These are phyloP conservation scores for Oreochromis aureus DNA, from an alignment of 2,113 vertebrate genomes.

Conservation along the genomic window DNA sequence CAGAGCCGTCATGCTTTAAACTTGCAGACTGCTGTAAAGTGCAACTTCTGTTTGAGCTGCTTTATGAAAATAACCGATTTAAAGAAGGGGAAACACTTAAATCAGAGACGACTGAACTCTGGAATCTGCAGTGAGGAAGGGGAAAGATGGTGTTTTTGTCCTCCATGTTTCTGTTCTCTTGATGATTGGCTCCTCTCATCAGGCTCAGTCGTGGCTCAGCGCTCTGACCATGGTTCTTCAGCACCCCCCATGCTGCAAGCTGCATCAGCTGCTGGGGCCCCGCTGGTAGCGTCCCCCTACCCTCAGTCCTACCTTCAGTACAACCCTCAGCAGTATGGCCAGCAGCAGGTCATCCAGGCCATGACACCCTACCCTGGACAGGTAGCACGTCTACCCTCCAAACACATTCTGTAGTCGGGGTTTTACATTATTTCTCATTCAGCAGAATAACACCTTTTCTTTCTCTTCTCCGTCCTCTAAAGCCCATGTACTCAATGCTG, in stretches of 20 bases:
- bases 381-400: constrained; percentile 48
- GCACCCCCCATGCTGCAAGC: constrained; percentile 83
- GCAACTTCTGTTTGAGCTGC: background rate
- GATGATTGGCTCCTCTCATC: background rate
- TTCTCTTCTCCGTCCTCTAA: constrained; percentile 14
- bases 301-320: constrained; percentile 85
- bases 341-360: constrained; percentile 86
- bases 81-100: background rate
- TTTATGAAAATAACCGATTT: background rate
- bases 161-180: background rate
- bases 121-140: background rate
- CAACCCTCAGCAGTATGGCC: constrained; percentile 84
- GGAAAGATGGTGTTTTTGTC: background rate
- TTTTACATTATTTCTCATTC: background rate
- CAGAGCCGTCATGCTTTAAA: background rate
- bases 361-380: constrained; percentile 86
- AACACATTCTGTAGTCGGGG: background rate
- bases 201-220: constrained; percentile 79
- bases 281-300: constrained; percentile 85
- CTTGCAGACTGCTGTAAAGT: background rate
- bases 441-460: background rate
- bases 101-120: background rate
- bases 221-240: constrained; percentile 81
- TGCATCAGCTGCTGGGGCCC: constrained; percentile 81
- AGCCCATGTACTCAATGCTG: constrained; percentile 81